Base-by-base conservation (phyloP, 2,888 invertebrate species). In the Dryomyza anilis region DNA sequence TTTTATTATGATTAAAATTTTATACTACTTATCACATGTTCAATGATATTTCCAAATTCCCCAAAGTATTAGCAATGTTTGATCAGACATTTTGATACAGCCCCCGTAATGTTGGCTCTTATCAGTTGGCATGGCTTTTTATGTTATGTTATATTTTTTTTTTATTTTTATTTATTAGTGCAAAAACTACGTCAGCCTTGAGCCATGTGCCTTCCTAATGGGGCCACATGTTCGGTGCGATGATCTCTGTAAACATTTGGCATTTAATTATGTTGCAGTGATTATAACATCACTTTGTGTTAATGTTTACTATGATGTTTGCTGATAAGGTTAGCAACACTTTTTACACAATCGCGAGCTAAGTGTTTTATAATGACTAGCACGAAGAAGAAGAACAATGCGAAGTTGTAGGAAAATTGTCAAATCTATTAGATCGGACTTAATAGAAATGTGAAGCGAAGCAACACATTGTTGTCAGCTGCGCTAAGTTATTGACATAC, bases 1-100 rank as follows among this genome's bases (percentile, higher is more conserved):
- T 53, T 48, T 68, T 29, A 30, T 30, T 19, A 45, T 52, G 19
- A 25, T 45, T 64, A 60, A 64, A 53, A n/a, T 43, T 48, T 48
- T 56, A 56, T 56, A 61, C 27, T 61, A 30, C 23, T 27, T 30
- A 43, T n/a, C 23, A 29, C n/a, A n/a, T n/a, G n/a, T n/a, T n/a
- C n/a, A n/a, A n/a, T n/a, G n/a, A n/a, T n/a, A n/a, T n/a, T n/a
- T n/a, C n/a, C n/a, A n/a, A n/a, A n/a, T n/a, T n/a, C n/a, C n/a
- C n/a, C n/a, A n/a, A n/a, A n/a, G n/a, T n/a, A n/a, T n/a, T n/a
- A n/a, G n/a, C n/a, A n/a, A n/a, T n/a, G n/a, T n/a, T n/a, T n/a
- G n/a, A n/a, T n/a, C n/a, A n/a, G n/a, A n/a, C n/a, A n/a, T n/a
- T n/a, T n/a, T n/a, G n/a, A n/a, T n/a, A n/a, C n/a, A n/a, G n/a